These are phyloP conservation scores for Drosophila limbata DNA, from an alignment of 2,888 invertebrate species.

Conservation along the genomic window DNA sequence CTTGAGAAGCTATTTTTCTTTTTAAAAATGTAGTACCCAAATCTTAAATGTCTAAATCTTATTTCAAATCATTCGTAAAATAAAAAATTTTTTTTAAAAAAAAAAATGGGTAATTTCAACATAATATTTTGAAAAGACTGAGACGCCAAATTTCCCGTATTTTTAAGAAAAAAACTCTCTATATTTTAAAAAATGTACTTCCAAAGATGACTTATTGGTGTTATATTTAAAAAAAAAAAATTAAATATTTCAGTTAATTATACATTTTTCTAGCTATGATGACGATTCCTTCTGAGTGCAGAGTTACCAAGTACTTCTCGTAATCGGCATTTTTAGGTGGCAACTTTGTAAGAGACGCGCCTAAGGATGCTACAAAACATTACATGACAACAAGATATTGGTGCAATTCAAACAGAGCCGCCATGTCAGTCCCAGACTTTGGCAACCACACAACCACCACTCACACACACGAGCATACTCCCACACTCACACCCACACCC, in stretches of 20 bases:
- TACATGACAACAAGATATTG: slow-evolving; percentile 23
- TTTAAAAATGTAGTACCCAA: too few relatives aligned
- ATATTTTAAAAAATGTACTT: too few relatives aligned
- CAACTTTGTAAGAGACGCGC: slow-evolving; percentile 22
- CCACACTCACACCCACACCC: not conserved
- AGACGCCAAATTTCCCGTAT: not conserved
- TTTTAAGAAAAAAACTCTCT: not conserved
- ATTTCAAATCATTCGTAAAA: too few relatives aligned
- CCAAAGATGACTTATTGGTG: too few relatives aligned
- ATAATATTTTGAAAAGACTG: not conserved
- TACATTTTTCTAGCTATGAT: too few relatives aligned
- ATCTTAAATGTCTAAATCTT: too few relatives aligned
- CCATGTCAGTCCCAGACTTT: slow-evolving; percentile 3
- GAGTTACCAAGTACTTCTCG: not conserved
- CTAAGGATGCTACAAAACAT: slow-evolving; percentile 21
- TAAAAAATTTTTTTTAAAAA: too few relatives aligned
- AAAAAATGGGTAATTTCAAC: not conserved
- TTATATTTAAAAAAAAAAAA: too few relatives aligned
- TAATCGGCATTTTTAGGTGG: not conserved
- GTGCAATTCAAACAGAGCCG: slow-evolving; percentile 1
- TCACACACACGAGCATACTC: not conserved
- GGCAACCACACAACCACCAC: not conserved
- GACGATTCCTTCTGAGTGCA: not conserved
- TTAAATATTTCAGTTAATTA: too few relatives aligned
- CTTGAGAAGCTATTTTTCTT: too few relatives aligned